Evolutionary conservation across 2,888 invertebrate genomes (phyloP).

Genomic region (Drosophila gaucha): DNA sequence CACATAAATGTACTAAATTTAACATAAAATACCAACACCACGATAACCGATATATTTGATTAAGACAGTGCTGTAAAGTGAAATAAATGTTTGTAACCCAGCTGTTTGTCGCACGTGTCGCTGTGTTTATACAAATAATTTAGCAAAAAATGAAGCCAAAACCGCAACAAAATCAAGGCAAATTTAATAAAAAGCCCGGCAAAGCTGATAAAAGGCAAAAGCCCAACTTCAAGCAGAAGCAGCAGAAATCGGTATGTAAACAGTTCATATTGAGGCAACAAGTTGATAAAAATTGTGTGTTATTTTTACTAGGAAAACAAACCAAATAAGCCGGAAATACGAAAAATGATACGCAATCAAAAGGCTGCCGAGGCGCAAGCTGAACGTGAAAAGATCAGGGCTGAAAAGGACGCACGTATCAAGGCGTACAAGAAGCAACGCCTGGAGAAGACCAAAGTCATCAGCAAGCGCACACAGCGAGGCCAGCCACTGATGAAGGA

Average conservation of each 20-base stretch:
- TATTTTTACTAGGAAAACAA: slow-evolving; percentile 46
- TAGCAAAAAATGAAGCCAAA: slow-evolving; percentile 50
- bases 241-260: slow-evolving; percentile 34
- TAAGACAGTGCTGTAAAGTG: slow-evolving; percentile 18
- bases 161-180: slow-evolving; percentile 26
- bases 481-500: slow-evolving; percentile 95
- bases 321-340: slow-evolving; percentile 58
- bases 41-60: not conserved
- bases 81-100: slow-evolving; percentile 4
- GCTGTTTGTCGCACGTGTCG: slow-evolving; percentile 52
- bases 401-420: slow-evolving; percentile 86
- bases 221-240: slow-evolving; percentile 53
- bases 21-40: slow-evolving; percentile 18
- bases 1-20: slow-evolving; percentile 7
- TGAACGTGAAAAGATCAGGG: slow-evolving; percentile 83
- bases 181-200: slow-evolving; percentile 23
- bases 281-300: fast-evolving
- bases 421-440: slow-evolving; percentile 90
- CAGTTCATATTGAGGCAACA: not conserved
- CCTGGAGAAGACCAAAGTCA: slow-evolving; percentile 88
- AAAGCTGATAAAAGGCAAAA: slow-evolving; percentile 33
- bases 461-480: slow-evolving; percentile 91
- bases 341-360: slow-evolving; percentile 59
- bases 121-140: slow-evolving; percentile 26
- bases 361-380: slow-evolving; percentile 58